A percentile compares a stretch with the other conserved stretches of the same genome.
Evolutionary conservation across 1,140 invertebrate species (phyloP).

Genomic region (Rhynchophorus ferrugineus): DNA sequence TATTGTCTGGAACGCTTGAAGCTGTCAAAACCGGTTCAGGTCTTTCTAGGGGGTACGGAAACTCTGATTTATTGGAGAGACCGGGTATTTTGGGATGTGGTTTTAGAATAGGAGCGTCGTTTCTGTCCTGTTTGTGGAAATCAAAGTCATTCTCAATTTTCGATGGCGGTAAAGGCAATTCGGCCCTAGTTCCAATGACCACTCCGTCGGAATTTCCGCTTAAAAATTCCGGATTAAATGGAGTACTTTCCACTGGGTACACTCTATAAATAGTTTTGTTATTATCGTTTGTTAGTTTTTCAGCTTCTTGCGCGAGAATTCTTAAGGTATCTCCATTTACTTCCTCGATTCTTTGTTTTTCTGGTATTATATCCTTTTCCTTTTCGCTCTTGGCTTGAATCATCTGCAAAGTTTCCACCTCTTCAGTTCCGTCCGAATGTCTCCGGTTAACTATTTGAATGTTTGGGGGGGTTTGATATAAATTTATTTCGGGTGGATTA

Average conservation of each 20-base stretch:
- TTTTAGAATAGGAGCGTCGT: constrained; percentile 44
- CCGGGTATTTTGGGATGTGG: constrained; percentile 40
- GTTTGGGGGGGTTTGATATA: constrained; percentile 36
- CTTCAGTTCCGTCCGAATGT: constrained; percentile 27
- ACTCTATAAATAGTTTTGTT: constrained; percentile 54
- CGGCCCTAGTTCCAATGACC: constrained; percentile 49
- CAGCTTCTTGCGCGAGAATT: constrained; percentile 18
- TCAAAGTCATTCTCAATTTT: constrained; percentile 40
- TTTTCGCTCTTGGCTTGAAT: constrained; percentile 44
- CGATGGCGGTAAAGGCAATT: constrained; percentile 48
- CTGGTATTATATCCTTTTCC: constrained; percentile 24
- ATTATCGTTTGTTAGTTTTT: constrained; percentile 22
- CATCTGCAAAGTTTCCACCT: constrained; percentile 59
- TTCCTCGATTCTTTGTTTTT: not conserved
- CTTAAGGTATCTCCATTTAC: constrained; percentile 1
- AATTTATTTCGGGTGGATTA: constrained; percentile 25
- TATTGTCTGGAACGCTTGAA: constrained; percentile 26
- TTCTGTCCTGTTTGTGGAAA: constrained; percentile 45
- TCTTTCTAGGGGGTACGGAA: constrained; percentile 53
- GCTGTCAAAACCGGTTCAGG: constrained; percentile 39
- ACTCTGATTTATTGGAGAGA: constrained; percentile 46
- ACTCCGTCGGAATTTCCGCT: constrained; percentile 44
- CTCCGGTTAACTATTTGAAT: constrained; percentile 30
- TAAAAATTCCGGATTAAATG: constrained; percentile 42
- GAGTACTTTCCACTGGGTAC: constrained; percentile 50